Evolutionary conservation across 1,140 invertebrate genomes (phyloP).

Genomic region (Chrysomallon squamiferum): DNA sequence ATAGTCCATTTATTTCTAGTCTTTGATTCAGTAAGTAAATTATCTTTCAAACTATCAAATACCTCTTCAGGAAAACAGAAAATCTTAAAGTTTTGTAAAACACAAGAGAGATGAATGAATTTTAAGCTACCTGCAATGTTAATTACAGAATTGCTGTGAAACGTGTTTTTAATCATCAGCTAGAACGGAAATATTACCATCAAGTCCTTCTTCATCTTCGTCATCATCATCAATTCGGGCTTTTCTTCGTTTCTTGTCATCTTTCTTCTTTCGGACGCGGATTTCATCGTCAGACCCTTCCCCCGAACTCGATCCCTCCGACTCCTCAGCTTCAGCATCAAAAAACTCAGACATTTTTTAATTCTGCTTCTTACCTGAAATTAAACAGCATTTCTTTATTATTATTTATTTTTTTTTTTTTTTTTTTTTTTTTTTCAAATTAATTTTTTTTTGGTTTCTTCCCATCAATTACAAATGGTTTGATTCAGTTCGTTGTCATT

Average conservation of each 20-base stretch:
- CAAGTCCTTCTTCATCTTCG: slow-evolving; percentile 60
- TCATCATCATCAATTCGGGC: slow-evolving; percentile 69
- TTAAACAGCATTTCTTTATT: too few species aligned
- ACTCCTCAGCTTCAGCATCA: slow-evolving; percentile 52
- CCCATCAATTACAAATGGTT: background rate
- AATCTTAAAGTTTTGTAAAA: background rate
- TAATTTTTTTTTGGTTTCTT: background rate
- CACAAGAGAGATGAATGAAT: background rate
- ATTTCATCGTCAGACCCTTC: slow-evolving; percentile 27
- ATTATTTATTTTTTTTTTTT: background rate
- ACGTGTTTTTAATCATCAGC: too few species aligned
- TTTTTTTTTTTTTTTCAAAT: background rate
- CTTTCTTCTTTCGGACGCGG: slow-evolving; percentile 35
- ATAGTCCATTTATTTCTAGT: too few species aligned
- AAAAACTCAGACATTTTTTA: slow-evolving; percentile 44
- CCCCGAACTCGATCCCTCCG: slow-evolving; percentile 23
- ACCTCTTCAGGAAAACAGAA: background rate
- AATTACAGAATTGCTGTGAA: background rate
- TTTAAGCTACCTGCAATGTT: background rate
- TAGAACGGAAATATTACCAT: slow-evolving; percentile 61
- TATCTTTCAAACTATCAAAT: background rate
- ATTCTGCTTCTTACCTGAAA: background rate
- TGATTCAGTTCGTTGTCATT: background rate
- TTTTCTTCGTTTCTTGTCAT: slow-evolving; percentile 60
- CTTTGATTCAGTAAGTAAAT: too few species aligned